Conservation (phyloP, 1,140 invertebrate species). For the Drosophila novamexicana region DNA sequence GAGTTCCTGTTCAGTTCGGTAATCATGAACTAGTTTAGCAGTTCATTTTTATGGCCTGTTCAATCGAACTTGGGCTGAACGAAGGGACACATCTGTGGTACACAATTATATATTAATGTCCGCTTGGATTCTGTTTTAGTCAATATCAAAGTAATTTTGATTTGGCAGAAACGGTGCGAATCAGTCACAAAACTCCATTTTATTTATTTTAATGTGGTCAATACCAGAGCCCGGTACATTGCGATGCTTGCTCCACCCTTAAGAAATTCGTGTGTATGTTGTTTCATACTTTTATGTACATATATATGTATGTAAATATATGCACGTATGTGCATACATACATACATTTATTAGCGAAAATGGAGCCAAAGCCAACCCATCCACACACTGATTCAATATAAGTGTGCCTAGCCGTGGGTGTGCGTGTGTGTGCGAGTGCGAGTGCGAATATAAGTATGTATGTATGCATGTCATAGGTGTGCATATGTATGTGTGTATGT, state of each 20-base stretch:
- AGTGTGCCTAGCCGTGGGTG: not conserved
- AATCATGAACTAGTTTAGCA: no score
- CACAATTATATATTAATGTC: no score
- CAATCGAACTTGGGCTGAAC: no score
- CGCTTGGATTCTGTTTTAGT: not conserved
- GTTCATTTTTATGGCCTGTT: no score
- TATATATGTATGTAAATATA: not conserved
- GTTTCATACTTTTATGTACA: not conserved
- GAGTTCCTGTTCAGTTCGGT: no score
- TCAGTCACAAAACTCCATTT: slow-evolving; percentile 45
- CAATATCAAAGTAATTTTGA: not conserved
- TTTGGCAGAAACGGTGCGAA: slow-evolving; percentile 7
- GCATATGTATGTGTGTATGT: slow-evolving; percentile 1
- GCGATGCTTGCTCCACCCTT: slow-evolving; percentile 52
- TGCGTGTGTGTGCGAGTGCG: not conserved
- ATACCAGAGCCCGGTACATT: not conserved
- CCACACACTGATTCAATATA: slow-evolving; percentile 20
- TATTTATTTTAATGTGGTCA: slow-evolving; percentile 31
- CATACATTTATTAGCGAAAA: slow-evolving; percentile 25
- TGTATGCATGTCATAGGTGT: not conserved
- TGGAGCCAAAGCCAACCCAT: slow-evolving; percentile 22
- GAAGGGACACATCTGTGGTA: no score
- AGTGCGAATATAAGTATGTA: not conserved
- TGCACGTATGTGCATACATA: not conserved
- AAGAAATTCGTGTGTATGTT: slow-evolving; percentile 6